Base-by-base conservation (phyloP, 2,888 invertebrate genomes). In the Panorpa germanica region DNA sequence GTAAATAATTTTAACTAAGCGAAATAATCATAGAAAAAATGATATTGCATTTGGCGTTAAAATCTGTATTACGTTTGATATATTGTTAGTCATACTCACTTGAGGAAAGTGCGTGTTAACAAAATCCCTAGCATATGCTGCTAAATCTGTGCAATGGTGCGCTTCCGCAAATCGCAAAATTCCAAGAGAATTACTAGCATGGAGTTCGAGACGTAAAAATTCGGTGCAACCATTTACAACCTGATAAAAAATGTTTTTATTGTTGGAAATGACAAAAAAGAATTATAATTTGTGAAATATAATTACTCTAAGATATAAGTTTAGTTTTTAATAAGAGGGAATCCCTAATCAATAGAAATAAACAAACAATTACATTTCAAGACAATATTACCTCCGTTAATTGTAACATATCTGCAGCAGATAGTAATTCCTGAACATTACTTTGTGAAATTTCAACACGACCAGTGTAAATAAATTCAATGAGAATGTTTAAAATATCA, bases 381-480 rank as follows among this genome's bases (percentile, higher is more conserved):
- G n/a, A n/a, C n/a, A n/a, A n/a, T n/a, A n/a, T n/a, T n/a, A 61
- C 46, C 51, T 86, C 86, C 39, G 73, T 66, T 26, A 91, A 57
- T 50, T 85, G 78, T 35, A 91, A 57, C 88, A 91, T 90, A 52
- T 90, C 88, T 24, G 88, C 85, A 25, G 86, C 83, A 38, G 80
- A 71, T 43, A 90, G 64, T 41, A 91, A 55, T 45, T 86, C 86
- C 55, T 88, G 86, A 33, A 90, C 88, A 54, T 82, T 83, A 33
- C 70, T 66, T 54, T 52, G 55, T 13, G 48, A 46, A 34, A 55
- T 55, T 32, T 50, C 48, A 41, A 55, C 52, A 33, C 55, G 53
- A 63, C 83, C 85, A 44, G 82, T 74, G 45, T 91, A 91, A 43
- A 90, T 81, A 50, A 88, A 90, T 45, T 82, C 75, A 39, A 91